Evolutionary conservation across 2,888 invertebrate species (phyloP).

Genomic region (Diplolepis rosae): DNA sequence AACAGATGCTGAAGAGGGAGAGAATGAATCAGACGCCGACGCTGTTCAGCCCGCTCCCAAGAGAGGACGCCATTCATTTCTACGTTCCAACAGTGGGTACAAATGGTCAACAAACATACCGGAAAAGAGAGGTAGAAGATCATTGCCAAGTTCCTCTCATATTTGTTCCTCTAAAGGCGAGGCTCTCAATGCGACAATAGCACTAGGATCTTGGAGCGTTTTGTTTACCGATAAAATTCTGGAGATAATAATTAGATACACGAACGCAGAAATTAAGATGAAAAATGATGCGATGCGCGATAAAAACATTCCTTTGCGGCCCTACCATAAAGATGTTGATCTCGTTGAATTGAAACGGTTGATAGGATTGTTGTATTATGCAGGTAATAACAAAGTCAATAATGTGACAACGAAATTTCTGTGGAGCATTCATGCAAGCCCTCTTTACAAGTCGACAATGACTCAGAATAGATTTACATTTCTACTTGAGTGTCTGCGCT

Average conservation of each 20-base stretch:
- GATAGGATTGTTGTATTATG: conserved; percentile 27
- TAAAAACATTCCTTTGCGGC: not conserved
- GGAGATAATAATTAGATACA: conserved; percentile 40
- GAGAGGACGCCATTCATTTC: not conserved
- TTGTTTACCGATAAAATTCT: conserved; percentile 36
- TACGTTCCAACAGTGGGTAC: not conserved
- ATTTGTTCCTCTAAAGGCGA: conserved; percentile 16
- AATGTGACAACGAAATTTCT: not conserved
- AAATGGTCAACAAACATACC: not conserved
- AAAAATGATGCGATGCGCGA: not conserved
- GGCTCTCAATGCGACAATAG: conserved; percentile 23
- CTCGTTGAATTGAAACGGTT: conserved; percentile 26
- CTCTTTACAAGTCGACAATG: conserved; percentile 42
- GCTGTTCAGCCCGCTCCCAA: not conserved
- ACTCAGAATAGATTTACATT: conserved; percentile 41
- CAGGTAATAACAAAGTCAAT: not conserved
- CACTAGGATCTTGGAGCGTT: conserved; percentile 35
- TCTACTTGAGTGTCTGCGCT: conserved; percentile 40
- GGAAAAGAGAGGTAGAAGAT: not conserved
- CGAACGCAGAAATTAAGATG: conserved; percentile 34
- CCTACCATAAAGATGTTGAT: conserved; percentile 26
- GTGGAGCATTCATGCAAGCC: conserved; percentile 27
- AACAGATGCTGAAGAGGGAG: not conserved
- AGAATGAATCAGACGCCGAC: not conserved
- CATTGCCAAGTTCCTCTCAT: not conserved